These are phyloP conservation scores for Eurois occulta DNA, from an alignment of 2,888 invertebrate species.

Conservation along the genomic window DNA sequence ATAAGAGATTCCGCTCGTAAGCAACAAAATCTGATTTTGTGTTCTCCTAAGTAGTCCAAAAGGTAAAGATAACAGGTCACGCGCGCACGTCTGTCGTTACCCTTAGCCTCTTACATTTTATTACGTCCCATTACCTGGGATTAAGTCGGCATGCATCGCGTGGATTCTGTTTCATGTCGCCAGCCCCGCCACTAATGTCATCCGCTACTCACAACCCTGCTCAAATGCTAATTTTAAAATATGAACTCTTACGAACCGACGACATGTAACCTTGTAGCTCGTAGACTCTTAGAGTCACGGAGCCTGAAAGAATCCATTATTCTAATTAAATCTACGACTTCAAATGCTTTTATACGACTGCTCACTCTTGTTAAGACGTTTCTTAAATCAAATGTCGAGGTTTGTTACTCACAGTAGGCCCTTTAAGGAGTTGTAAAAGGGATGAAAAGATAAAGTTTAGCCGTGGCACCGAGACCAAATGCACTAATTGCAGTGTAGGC, in stretches of 20 bases:
- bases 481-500: slow-evolving; percentile 71
- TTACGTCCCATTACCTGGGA: slow-evolving; percentile 87
- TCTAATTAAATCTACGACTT: slow-evolving; percentile 66
- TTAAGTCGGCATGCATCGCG: slow-evolving; percentile 86
- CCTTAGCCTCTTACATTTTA: slow-evolving; percentile 88
- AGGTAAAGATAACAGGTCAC: slow-evolving; percentile 86
- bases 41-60: slow-evolving; percentile 78
- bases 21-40: slow-evolving; percentile 78
- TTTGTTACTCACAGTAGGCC: slow-evolving; percentile 52
- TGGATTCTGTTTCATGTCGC: slow-evolving; percentile 83
- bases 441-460: slow-evolving; percentile 65
- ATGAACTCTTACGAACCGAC: slow-evolving; percentile 64
- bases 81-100: slow-evolving; percentile 88
- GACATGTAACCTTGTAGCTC: slow-evolving; percentile 66
- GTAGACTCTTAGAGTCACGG: slow-evolving; percentile 64
- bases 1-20: slow-evolving; percentile 58
- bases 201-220: slow-evolving; percentile 73
- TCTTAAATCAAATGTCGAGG: slow-evolving; percentile 59
- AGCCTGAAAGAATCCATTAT: slow-evolving; percentile 75
- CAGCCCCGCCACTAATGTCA: slow-evolving; percentile 77
- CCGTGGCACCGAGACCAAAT: slow-evolving; percentile 58
- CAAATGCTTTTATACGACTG: slow-evolving; percentile 65
- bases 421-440: slow-evolving; percentile 58
- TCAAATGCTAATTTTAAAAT: slow-evolving; percentile 77
- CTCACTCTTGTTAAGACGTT: slow-evolving; percentile 67